phyloP scores from a whole-genome alignment of 2,113 vertebrate species.

The Brachypodius melanocephalos region DNA sequence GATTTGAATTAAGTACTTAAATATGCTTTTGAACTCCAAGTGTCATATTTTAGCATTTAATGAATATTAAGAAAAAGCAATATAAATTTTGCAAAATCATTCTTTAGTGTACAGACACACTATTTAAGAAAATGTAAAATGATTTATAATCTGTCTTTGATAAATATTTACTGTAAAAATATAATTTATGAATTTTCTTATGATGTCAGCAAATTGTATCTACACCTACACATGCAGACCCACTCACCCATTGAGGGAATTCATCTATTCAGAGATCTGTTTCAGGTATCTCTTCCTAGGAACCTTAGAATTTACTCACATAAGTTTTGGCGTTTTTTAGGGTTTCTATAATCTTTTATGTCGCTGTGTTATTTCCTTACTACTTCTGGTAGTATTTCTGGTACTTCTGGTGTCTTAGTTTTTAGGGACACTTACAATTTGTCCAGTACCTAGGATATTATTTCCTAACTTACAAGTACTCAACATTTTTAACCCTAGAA shows the following conservation, averaged over 20 bases:
- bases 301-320: not conserved
- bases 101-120: not conserved
- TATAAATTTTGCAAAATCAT: not conserved
- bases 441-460: not conserved
- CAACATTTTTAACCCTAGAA: not conserved
- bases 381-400: not conserved
- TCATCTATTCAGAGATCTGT: not conserved
- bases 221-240: not conserved
- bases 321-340: accelerated
- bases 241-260: not conserved
- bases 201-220: not conserved
- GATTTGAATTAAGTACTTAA: not conserved
- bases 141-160: not conserved
- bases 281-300: not conserved
- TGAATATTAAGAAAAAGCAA: not conserved
- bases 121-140: not conserved
- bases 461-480: not conserved
- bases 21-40: not conserved
- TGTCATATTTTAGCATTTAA: not conserved
- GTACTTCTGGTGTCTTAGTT: not conserved
- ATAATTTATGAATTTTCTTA: not conserved
- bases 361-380: not conserved
- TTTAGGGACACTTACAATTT: not conserved
- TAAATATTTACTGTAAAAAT: not conserved
- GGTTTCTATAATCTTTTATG: not conserved